Evolutionary conservation across 2,113 vertebrate genomes (phyloP).

Genomic region (Brachirus orientalis): DNA sequence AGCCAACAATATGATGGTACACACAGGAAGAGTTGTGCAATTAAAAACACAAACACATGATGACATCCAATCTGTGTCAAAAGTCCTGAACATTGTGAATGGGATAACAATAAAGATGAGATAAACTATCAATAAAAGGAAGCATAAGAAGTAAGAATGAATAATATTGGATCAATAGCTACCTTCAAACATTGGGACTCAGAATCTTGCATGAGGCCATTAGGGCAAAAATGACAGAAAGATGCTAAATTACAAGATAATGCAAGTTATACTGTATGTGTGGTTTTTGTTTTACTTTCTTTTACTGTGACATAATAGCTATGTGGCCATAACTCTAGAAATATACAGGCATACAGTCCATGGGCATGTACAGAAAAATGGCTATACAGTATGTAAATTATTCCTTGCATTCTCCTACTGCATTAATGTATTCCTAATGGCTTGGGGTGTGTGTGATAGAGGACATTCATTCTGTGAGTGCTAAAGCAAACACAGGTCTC

Average conservation of each 20-base stretch:
- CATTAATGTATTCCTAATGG: too few relatives aligned
- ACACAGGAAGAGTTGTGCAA: conserved; percentile 35
- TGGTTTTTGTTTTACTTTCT: not conserved
- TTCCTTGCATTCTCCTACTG: too few relatives aligned
- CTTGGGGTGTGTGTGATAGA: too few relatives aligned
- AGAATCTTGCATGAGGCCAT: not conserved
- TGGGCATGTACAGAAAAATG: too few relatives aligned
- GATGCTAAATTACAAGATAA: not conserved
- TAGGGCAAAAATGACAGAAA: conserved; percentile 1
- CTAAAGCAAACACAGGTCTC: too few relatives aligned
- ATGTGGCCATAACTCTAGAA: too few relatives aligned
- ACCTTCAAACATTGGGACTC: not conserved
- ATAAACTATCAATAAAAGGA: not conserved
- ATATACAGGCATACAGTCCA: too few relatives aligned
- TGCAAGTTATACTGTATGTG: not conserved
- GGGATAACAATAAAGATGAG: not conserved
- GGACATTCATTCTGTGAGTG: too few relatives aligned
- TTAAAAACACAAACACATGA: conserved; percentile 15
- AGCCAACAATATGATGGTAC: conserved; percentile 9
- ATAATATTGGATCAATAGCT: not conserved
- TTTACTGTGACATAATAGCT: too few relatives aligned
- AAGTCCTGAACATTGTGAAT: conserved; percentile 18
- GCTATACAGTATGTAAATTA: too few relatives aligned
- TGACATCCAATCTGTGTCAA: conserved; percentile 42
- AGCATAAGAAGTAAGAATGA: not conserved